Percentiles rank a stretch among this genome's conserved stretches.
Evolutionary conservation across 2,797 vertebrate genomes (phyloP).

Genomic region (Hoplostethus atlanticus): DNA sequence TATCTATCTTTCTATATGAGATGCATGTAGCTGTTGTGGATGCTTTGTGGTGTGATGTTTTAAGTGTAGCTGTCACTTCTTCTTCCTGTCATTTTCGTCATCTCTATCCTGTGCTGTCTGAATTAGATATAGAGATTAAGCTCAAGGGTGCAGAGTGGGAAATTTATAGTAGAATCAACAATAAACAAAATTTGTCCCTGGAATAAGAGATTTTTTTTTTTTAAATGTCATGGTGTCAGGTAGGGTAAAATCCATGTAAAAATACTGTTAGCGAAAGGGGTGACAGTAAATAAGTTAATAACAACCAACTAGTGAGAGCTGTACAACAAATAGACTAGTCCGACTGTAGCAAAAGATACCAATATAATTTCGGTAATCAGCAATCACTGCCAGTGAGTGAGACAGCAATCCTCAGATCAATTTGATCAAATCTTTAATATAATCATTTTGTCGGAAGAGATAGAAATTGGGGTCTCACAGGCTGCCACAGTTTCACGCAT

Average conservation of each 20-base stretch:
- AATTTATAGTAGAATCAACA: conserved; percentile 14
- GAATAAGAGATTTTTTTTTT: neutral
- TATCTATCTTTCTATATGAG: conserved; percentile 60
- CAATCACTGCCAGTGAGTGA: neutral
- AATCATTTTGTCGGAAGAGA: neutral
- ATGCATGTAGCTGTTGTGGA: conserved; percentile 99
- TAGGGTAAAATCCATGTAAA: too few relatives aligned
- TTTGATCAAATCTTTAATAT: too few relatives aligned
- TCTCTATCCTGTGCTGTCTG: conserved; percentile 90
- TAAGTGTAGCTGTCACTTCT: conserved; percentile 89
- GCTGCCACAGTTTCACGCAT: conserved; percentile 80
- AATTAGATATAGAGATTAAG: conserved; percentile 41
- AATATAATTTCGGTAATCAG: conserved; percentile 1
- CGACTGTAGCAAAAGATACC: neutral
- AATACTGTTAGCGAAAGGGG: neutral
- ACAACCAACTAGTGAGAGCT: neutral
- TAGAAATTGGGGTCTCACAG: conserved; percentile 57
- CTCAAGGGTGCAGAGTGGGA: conserved; percentile 5
- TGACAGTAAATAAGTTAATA: neutral
- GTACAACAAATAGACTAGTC: neutral
- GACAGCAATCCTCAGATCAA: neutral
- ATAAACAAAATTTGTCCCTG: neutral
- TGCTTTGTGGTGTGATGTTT: conserved; percentile 92
- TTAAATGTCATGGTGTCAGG: neutral
- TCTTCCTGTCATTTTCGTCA: conserved; percentile 94